Evolutionary conservation across 2,797 vertebrate species (phyloP), one percentile per base, ranked within the genome.

Genomic region (Gymnothorax reevesii): DNA sequence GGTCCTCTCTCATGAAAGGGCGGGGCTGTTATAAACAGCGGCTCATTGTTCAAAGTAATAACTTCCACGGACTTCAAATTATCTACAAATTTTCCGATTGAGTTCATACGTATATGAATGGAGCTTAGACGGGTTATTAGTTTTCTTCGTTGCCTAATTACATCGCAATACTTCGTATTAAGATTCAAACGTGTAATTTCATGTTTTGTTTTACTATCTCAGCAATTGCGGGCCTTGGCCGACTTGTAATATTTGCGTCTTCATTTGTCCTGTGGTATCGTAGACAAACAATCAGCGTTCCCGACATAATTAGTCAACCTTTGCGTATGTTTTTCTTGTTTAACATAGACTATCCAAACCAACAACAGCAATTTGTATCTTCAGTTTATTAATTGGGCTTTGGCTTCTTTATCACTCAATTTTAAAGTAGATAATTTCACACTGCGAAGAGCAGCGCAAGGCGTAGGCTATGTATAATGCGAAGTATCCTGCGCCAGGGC

Each of bases 1-100:
- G 82, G 54, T 73, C 25, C 73, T 12, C 64, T 59, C 57, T 59
- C 84, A 80, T 13, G 57, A 83, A 83, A 86, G 86, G 82, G 84
- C 57, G 57, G 86, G 84, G 57, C 80, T 86, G 55, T 82, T 75
- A 57, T 71, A 87, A 83, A 88, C 87, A 88, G 86, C 82, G 62
- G 57, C 64, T 62, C 86, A 77, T 64, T 49, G 83, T 71, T 59
- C 86, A 20, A 85, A 64, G 83, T 66, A 83, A 71, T 55, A 90
- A 90, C 87, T 91, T 87, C 82, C 55, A 9, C 62, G 22, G 77
- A 88, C 75, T 90, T 89, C 71, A 52, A 80, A 42, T n/a, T 83
- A 83, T 42, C 59, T 77, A 57, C 75, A 73, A 66, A 88, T 71
- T 66, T 73, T 75, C 59, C 73, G 5, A 49, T 15, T 17, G 12